Evolutionary conservation across 1,140 invertebrate genomes (phyloP).

Genomic region (Cyrtorhinus lividipennis): DNA sequence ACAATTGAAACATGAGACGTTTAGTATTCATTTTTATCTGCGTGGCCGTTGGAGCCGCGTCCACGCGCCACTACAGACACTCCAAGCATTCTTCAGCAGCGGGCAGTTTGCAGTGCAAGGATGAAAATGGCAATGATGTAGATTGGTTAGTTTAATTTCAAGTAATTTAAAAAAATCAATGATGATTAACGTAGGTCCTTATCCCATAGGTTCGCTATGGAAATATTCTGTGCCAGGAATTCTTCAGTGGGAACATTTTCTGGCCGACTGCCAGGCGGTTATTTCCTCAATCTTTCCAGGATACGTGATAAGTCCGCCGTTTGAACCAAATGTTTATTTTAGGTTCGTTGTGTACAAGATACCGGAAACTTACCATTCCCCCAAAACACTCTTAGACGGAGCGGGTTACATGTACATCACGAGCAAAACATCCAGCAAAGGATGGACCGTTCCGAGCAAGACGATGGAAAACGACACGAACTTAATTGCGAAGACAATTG

Average conservation of each 20-base stretch:
- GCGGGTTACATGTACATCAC: constrained; percentile 60
- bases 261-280: no score
- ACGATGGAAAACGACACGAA: constrained; percentile 52
- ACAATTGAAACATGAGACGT: no score
- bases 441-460: constrained; percentile 52
- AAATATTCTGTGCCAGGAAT: neutral
- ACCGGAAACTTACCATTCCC: constrained; percentile 44
- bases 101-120: constrained; percentile 18
- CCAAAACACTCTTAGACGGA: constrained; percentile 42
- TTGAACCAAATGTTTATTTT: no score
- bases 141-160: constrained; percentile 22
- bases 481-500: constrained; percentile 56
- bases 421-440: constrained; percentile 36
- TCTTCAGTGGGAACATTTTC: no score
- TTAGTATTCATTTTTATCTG: no score
- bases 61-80: no score
- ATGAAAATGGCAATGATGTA: constrained; percentile 21
- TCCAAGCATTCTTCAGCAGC: no score
- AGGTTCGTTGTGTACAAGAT: constrained; percentile 78
- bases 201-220: neutral
- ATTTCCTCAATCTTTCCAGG: no score
- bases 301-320: no score
- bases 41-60: no score
- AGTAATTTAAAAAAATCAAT: neutral
- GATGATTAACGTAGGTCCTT: neutral